Percentiles rank a stretch among this genome's conserved stretches.
Evolutionary conservation across 2,888 invertebrate species (phyloP).

Genomic region (Escarpia spicata): DNA sequence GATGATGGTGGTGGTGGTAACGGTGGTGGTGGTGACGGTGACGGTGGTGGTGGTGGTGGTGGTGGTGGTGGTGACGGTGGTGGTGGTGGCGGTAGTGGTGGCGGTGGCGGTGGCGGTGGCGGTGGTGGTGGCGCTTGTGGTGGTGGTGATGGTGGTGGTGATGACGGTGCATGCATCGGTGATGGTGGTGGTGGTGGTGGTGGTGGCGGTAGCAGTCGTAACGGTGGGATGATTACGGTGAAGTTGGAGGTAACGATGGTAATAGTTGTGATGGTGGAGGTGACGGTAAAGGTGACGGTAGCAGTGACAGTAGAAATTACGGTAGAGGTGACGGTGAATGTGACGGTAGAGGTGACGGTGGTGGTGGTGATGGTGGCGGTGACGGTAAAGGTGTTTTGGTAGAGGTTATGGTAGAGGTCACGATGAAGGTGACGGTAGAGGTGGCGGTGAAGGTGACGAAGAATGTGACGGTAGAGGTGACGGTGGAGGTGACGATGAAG

Average conservation of each 20-base stretch:
- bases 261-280: not conserved
- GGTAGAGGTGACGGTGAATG: not conserved
- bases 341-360: not conserved
- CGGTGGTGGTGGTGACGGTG: not conserved
- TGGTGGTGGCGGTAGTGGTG: not conserved
- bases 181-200: not conserved
- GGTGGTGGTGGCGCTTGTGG: not conserved
- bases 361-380: not conserved
- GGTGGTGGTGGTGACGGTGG: not conserved
- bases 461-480: not conserved
- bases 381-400: not conserved
- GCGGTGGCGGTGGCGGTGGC: not conserved
- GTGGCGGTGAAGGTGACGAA: not conserved
- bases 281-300: not conserved
- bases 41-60: not conserved
- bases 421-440: not conserved
- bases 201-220: not conserved
- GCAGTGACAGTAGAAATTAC: not conserved
- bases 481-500: not conserved
- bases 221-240: not conserved
- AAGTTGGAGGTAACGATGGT: not conserved
- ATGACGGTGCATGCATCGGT: not conserved
- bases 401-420: not conserved
- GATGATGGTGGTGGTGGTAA: not conserved
- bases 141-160: not conserved